A percentile compares a stretch with the other conserved stretches of the same genome.
These are phyloP conservation scores for Poicephalus meyeri DNA, from an alignment of 2,113 vertebrate species.

Conservation along the genomic window DNA sequence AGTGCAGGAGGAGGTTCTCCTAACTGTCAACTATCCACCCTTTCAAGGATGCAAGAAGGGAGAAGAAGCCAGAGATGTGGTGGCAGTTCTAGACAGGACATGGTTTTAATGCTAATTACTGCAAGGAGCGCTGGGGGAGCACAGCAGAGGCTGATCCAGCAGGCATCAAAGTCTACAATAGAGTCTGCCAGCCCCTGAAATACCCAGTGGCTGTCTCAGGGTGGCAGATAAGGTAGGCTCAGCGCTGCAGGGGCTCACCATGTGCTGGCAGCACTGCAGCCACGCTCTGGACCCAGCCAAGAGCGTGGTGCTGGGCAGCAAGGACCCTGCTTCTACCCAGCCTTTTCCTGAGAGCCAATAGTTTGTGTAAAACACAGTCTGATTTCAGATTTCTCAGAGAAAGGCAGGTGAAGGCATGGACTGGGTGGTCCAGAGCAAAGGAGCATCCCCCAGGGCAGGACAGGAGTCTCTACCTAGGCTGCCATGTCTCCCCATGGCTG, in stretches of 20 bases:
- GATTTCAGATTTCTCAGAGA: background rate
- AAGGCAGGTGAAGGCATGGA: background rate
- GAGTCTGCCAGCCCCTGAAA: background rate
- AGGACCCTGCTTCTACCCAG: background rate
- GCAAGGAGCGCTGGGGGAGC: background rate
- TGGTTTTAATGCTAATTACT: background rate
- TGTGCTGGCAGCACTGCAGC: rapidly evolving
- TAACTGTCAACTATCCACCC: background rate
- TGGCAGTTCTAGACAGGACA: background rate
- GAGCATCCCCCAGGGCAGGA: background rate
- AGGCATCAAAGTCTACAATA: rapidly evolving
- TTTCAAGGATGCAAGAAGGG: rapidly evolving
- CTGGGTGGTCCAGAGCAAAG: background rate
- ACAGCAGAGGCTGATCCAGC: background rate
- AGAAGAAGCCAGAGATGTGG: background rate
- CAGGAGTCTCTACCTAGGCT: background rate
- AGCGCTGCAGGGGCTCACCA: background rate
- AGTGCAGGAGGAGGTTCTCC: background rate
- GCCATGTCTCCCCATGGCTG: background rate
- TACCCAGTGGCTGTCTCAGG: rapidly evolving
- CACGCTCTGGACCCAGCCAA: background rate
- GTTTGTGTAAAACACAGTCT: background rate
- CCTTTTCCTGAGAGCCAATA: background rate
- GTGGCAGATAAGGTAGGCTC: background rate
- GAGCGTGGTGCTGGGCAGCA: background rate